These are phyloP conservation scores for Wiebesia pumilae DNA, from an alignment of 1,140 invertebrate genomes.

Conservation along the genomic window DNA sequence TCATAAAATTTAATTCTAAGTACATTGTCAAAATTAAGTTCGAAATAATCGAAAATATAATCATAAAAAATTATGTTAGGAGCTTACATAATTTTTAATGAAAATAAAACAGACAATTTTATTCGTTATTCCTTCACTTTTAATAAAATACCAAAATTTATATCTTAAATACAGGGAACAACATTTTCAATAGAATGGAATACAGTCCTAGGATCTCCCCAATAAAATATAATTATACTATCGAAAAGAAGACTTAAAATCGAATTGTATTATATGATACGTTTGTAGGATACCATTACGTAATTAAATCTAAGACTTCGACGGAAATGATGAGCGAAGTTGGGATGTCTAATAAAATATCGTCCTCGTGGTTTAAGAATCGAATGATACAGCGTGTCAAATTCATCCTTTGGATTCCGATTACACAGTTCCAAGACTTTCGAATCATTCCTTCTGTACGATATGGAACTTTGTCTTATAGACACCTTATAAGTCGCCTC, in stretches of 20 bases:
- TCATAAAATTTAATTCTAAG: no score
- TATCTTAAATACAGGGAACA: neutral
- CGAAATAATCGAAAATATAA: no score
- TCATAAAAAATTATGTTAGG: no score
- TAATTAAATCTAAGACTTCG: slow-evolving; percentile 32
- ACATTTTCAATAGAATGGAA: neutral
- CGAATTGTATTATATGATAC: neutral
- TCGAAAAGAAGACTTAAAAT: slow-evolving; percentile 23
- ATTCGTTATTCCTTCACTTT: no score
- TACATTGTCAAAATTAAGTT: no score
- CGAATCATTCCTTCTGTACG: neutral
- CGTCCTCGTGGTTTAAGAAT: slow-evolving; percentile 1
- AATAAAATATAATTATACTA: neutral
- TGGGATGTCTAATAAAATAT: slow-evolving; percentile 14
- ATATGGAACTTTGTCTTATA: neutral
- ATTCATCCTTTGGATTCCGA: slow-evolving; percentile 21
- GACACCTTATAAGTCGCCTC: slow-evolving; percentile 37
- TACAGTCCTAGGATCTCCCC: neutral
- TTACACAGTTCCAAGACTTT: slow-evolving; percentile 29
- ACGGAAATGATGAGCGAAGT: neutral
- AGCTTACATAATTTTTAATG: no score
- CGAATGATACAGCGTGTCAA: neutral
- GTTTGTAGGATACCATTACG: neutral
- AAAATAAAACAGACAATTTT: no score
- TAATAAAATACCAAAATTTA: no score